Percentiles rank a stretch among this genome's conserved stretches.
Evolutionary conservation across 2,888 invertebrate species (phyloP).

Genomic region (Drosophila flavopinicola): DNA sequence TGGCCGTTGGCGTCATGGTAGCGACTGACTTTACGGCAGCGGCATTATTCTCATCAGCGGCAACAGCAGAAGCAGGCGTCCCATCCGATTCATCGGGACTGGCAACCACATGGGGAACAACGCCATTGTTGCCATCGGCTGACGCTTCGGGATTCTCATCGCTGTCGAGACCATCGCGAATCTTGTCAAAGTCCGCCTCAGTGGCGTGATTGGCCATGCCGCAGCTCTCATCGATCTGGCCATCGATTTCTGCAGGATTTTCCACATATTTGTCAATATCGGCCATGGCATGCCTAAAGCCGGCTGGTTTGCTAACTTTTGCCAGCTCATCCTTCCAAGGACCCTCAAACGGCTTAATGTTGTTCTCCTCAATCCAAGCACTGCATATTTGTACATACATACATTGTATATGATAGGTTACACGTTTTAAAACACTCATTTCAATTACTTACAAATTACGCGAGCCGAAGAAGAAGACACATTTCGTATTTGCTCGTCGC

Average conservation of each 20-base stretch:
- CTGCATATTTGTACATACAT: constrained; percentile 83
- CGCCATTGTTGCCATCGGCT: constrained; percentile 62
- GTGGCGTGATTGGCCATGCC: constrained; percentile 84
- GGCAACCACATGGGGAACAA: constrained; percentile 68
- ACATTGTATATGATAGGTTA: neutral
- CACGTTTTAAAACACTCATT: neutral
- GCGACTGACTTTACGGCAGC: constrained; percentile 27
- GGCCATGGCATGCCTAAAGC: constrained; percentile 91
- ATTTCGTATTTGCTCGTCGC: constrained; percentile 91
- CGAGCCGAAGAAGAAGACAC: constrained; percentile 97
- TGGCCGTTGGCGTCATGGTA: constrained; percentile 46
- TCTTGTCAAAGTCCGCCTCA: constrained; percentile 90
- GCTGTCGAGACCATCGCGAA: constrained; percentile 86
- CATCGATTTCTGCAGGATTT: constrained; percentile 86
- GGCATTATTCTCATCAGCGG: constrained; percentile 52
- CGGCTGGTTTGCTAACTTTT: constrained; percentile 90
- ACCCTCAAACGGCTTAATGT: constrained; percentile 92
- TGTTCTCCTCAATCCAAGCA: constrained; percentile 95
- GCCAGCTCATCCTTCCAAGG: constrained; percentile 90
- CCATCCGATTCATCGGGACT: constrained; percentile 66
- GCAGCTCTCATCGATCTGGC: constrained; percentile 76
- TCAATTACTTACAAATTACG: constrained; percentile 93
- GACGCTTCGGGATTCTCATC: constrained; percentile 58
- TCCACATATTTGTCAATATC: constrained; percentile 92
- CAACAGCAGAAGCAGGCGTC: neutral